phyloP scores from a whole-genome alignment of 2,888 invertebrate species.

The Mythimna ferrago region DNA sequence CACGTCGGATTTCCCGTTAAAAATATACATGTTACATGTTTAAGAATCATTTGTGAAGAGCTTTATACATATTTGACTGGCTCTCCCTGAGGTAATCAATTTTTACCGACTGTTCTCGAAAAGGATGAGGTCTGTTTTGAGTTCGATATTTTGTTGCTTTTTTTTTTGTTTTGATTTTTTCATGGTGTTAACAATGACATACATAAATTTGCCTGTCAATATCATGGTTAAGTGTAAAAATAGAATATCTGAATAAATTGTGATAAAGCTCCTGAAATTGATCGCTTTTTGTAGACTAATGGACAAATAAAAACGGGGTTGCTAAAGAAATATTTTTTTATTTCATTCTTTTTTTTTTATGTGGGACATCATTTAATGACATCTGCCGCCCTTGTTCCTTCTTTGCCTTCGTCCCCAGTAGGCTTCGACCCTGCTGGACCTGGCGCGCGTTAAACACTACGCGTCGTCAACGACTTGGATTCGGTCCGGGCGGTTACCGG shows the following conservation, averaged over 20 bases:
- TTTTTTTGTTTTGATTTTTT: neutral
- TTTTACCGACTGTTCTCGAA: slow-evolving; percentile 31
- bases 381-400: no score
- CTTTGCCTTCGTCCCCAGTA: no score
- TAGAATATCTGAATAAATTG: no score
- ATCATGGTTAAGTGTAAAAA: no score
- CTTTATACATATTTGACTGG: slow-evolving; percentile 48
- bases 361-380: no score
- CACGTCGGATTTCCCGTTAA: slow-evolving; percentile 32
- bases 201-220: neutral
- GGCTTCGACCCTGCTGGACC: no score
- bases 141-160: slow-evolving; percentile 2
- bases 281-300: neutral
- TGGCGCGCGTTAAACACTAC: no score
- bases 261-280: neutral
- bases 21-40: slow-evolving; percentile 52
- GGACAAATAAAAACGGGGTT: neutral
- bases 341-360: neutral
- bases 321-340: no score
- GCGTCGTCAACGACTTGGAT: no score
- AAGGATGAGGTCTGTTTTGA: slow-evolving; percentile 18
- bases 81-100: slow-evolving; percentile 49
- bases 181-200: no score
- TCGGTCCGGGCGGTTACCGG: no score
- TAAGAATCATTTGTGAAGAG: slow-evolving; percentile 54